Evolutionary conservation across 1,140 invertebrate species (phyloP).

Genomic region (Dreissena rostriformis): DNA sequence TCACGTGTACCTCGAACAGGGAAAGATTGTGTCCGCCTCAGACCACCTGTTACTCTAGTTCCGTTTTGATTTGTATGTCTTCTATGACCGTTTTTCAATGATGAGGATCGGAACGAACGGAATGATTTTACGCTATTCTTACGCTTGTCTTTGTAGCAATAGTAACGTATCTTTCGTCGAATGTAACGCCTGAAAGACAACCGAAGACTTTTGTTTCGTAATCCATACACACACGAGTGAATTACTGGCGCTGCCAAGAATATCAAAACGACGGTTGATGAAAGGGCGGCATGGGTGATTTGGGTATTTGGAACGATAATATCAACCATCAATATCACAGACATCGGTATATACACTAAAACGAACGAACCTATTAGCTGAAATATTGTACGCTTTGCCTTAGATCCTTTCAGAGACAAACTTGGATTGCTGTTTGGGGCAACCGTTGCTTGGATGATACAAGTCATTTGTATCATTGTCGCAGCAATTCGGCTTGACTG

Average conservation of each 20-base stretch:
- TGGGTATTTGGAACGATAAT: conserved; percentile 48
- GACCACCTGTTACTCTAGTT: conserved; percentile 21
- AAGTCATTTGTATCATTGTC: conserved; percentile 73
- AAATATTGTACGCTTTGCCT: conserved; percentile 72
- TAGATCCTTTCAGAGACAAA: conserved; percentile 67
- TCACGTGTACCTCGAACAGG: conserved; percentile 36
- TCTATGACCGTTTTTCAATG: conserved; percentile 31
- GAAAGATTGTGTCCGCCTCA: conserved; percentile 62
- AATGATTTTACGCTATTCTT: conserved; percentile 67
- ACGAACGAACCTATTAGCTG: conserved; percentile 73
- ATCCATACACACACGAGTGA: conserved; percentile 68
- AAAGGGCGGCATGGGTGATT: conserved; percentile 49
- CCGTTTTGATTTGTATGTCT: conserved; percentile 39
- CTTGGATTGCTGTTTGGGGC: conserved; percentile 59
- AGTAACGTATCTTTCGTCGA: conserved; percentile 61
- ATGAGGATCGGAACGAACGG: conserved; percentile 54
- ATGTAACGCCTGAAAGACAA: conserved; percentile 68
- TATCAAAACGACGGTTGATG: conserved; percentile 63
- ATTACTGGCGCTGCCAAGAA: conserved; percentile 68
- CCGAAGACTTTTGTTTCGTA: conserved; percentile 69
- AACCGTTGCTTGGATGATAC: conserved; percentile 72
- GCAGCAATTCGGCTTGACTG: conserved; percentile 73
- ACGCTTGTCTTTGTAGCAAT: conserved; percentile 63
- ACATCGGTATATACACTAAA: conserved; percentile 68
- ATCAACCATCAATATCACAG: conserved; percentile 63